Evolutionary conservation across 2,888 invertebrate species (phyloP).

Genomic region (Ligdia adustata): DNA sequence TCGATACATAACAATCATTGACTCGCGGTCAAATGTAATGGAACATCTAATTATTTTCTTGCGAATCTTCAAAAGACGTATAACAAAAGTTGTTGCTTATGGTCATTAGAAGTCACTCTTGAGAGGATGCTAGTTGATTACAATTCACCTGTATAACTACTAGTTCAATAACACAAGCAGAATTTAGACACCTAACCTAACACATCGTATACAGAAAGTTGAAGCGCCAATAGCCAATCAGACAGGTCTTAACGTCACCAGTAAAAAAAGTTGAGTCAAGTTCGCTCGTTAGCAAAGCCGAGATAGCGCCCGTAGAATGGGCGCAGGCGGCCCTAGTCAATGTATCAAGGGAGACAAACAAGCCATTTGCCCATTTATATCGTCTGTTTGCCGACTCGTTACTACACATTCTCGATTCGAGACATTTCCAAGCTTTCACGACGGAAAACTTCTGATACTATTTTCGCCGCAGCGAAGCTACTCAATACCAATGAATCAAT

Average conservation of each 20-base stretch:
- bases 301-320: conserved; percentile 30
- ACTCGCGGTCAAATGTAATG: too few species aligned
- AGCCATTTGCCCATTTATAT: conserved; percentile 53
- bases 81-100: too few species aligned
- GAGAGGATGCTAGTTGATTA: too few species aligned
- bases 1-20: too few species aligned
- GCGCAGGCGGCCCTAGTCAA: conserved; percentile 37
- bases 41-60: too few species aligned
- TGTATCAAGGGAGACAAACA: conserved; percentile 51
- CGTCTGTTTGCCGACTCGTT: conserved; percentile 52
- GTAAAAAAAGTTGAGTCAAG: conserved; percentile 23
- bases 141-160: too few species aligned
- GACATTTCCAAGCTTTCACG: conserved; percentile 33
- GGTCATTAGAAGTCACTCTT: too few species aligned
- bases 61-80: too few species aligned
- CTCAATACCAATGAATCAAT: conserved; percentile 13
- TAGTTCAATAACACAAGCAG: too few species aligned
- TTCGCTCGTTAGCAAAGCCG: conserved; percentile 40
- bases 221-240: conserved; percentile 6
- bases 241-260: conserved; percentile 18
- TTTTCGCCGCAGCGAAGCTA: conserved; percentile 38
- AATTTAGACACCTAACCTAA: too few species aligned
- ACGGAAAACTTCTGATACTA: conserved; percentile 39
- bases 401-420: conserved; percentile 40
- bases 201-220: conserved; percentile 9